These are phyloP conservation scores for Patagioenas fasciata DNA, from an alignment of 2,113 vertebrate genomes.

Conservation along the genomic window DNA sequence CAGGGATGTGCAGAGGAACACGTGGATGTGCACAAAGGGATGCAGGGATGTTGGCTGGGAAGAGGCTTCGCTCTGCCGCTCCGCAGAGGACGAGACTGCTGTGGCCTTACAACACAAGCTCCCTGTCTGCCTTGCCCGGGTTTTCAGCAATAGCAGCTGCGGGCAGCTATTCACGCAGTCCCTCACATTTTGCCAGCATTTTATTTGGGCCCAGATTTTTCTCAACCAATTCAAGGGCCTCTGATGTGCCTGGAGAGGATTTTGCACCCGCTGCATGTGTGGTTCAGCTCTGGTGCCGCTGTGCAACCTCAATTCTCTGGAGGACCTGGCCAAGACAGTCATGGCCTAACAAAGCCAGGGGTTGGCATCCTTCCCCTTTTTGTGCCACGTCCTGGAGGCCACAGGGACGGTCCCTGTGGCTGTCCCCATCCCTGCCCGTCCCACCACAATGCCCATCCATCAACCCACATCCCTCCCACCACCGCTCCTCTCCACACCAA, in stretches of 20 bases:
- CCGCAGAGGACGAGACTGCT: background rate
- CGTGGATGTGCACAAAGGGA: background rate
- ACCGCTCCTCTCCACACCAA: background rate
- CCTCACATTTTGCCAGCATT: background rate
- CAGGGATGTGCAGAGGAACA: too few species aligned
- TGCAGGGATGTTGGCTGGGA: background rate
- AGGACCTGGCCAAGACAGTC: background rate
- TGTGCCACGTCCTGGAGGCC: background rate
- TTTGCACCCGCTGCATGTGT: background rate
- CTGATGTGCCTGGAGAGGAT: background rate
- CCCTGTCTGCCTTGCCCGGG: accelerated
- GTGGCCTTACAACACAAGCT: background rate
- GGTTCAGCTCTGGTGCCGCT: background rate
- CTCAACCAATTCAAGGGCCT: background rate
- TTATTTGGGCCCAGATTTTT: background rate
- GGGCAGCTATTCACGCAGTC: background rate
- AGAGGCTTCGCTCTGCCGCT: background rate
- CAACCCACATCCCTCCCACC: background rate
- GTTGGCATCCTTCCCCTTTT: background rate
- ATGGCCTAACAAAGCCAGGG: background rate
- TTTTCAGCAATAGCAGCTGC: background rate
- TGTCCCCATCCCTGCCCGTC: background rate
- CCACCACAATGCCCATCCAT: background rate
- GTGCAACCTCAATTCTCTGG: background rate
- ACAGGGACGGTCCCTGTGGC: accelerated